Evolutionary conservation across 1,140 invertebrate genomes (phyloP), one percentile per base, ranked within the genome.

Genomic region (Atta colombica): DNA sequence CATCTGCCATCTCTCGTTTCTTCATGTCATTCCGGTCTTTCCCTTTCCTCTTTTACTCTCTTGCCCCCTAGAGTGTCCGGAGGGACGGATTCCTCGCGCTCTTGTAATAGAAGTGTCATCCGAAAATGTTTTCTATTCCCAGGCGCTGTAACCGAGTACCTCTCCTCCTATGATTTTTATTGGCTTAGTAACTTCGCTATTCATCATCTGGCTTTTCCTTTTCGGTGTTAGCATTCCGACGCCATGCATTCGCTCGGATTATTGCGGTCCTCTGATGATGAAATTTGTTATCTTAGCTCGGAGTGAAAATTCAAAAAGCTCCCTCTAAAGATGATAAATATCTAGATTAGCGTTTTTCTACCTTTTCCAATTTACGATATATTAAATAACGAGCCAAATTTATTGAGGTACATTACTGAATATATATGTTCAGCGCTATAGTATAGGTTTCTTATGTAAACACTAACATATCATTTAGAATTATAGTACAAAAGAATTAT

Each of bases 51-150:
- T 5, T 51, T 53, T 18, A 61, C 25, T 7, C 18, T 16, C 18
- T 21, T 25, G 35, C 18, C 31, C 66, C 16, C 16, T 21, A 28
- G n/a, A 66, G n/a, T 45, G 66, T 25, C 35, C 66, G 35, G 35
- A 31, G 21, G 53, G 51, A 71, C 35, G 66, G 78, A 81, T 72
- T 58, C 16, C 21, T 81, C 35, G 35, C 21, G 35, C 18, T 58
- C 21, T 21, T 16, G 51, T 72, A 72, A 82, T 82, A 82, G 66
- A 82, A 82, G 78, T 82, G 78, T 72, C 78, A 60, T 72, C 53
- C 51, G 53, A 82, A 82, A 82, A 82, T 82, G 53, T 72, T 82
- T 72, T 82, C 35, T 60, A 82, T 82, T 3, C 31, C 66, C 21
- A 35, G n/a, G 21, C 18, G 18, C 18, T 21, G 16, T 61, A 31